phyloP scores from a whole-genome alignment of 2,113 vertebrate genomes.

The Cololabis saira region DNA sequence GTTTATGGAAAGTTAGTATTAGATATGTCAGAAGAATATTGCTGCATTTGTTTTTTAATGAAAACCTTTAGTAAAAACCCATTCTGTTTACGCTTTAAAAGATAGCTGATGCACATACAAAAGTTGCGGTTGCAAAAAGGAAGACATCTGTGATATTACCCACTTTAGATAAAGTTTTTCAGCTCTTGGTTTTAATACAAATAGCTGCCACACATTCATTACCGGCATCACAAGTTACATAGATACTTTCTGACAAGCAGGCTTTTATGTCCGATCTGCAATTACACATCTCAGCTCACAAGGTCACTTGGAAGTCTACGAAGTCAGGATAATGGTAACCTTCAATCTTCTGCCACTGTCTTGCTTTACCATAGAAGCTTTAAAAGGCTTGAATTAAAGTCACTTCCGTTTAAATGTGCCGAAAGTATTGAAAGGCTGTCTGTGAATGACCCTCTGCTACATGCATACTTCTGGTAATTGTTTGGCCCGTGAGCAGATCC shows the following conservation, averaged over 20 bases:
- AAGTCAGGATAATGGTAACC: background rate
- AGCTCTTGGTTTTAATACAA: constrained; percentile 31
- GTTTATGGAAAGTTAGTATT: too few relatives aligned
- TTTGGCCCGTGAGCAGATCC: too few relatives aligned
- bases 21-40: too few relatives aligned
- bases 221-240: constrained; percentile 22
- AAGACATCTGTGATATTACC: background rate
- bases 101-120: background rate
- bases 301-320: constrained; percentile 25
- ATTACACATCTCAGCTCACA: constrained; percentile 27
- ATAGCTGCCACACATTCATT: constrained; percentile 27
- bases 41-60: too few relatives aligned
- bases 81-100: background rate
- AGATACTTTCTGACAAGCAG: constrained; percentile 16
- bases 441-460: too few relatives aligned
- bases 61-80: too few relatives aligned
- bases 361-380: constrained; percentile 2
- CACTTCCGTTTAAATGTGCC: background rate
- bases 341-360: constrained; percentile 25
- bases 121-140: background rate
- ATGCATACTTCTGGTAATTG: too few relatives aligned
- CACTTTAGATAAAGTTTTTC: constrained; percentile 6
- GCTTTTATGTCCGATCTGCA: constrained; percentile 36
- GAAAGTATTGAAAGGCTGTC: too few relatives aligned
- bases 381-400: background rate